A percentile compares a stretch with the other conserved stretches of the same genome.
phyloP scores from a whole-genome alignment of 2,888 invertebrate genomes.

The Mellilla xanthometata region DNA sequence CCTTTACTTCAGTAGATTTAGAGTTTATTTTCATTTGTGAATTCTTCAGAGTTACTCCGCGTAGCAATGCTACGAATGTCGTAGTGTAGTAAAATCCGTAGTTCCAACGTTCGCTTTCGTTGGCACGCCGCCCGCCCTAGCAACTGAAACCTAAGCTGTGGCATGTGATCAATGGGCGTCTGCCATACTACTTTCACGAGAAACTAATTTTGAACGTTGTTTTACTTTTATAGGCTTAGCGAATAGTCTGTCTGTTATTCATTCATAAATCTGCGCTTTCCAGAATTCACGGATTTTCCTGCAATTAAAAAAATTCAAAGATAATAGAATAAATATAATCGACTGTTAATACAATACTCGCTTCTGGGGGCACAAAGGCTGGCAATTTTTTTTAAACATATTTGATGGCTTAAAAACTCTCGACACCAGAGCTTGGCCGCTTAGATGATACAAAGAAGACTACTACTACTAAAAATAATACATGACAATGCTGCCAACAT shows the following conservation, averaged over 20 bases:
- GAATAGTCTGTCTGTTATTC: slow-evolving; percentile 33
- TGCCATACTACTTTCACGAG: slow-evolving; percentile 68
- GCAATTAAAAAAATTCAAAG: too few relatives aligned
- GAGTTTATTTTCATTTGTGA: slow-evolving; percentile 2
- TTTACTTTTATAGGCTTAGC: slow-evolving; percentile 39
- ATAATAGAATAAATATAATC: too few relatives aligned
- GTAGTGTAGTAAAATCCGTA: slow-evolving; percentile 10
- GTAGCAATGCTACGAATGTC: slow-evolving; percentile 6
- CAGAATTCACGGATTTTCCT: too few relatives aligned
- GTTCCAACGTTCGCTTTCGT: slow-evolving; percentile 70
- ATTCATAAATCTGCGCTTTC: slow-evolving; percentile 24
- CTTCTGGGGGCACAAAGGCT: too few relatives aligned
- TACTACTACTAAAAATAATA: too few relatives aligned
- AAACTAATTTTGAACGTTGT: slow-evolving; percentile 53
- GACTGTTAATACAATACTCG: too few relatives aligned
- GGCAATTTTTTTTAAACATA: too few relatives aligned
- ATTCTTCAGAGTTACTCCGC: background rate
- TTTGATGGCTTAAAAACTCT: too few relatives aligned
- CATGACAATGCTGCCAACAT: too few relatives aligned
- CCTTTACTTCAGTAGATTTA: background rate
- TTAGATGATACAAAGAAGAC: too few relatives aligned
- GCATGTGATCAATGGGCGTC: slow-evolving; percentile 70
- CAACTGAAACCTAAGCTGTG: background rate
- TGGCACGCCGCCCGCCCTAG: slow-evolving; percentile 53
- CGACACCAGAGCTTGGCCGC: too few relatives aligned